Base-by-base conservation (phyloP, 2,113 vertebrate species). In the Chascanopsetta lugubris region DNA sequence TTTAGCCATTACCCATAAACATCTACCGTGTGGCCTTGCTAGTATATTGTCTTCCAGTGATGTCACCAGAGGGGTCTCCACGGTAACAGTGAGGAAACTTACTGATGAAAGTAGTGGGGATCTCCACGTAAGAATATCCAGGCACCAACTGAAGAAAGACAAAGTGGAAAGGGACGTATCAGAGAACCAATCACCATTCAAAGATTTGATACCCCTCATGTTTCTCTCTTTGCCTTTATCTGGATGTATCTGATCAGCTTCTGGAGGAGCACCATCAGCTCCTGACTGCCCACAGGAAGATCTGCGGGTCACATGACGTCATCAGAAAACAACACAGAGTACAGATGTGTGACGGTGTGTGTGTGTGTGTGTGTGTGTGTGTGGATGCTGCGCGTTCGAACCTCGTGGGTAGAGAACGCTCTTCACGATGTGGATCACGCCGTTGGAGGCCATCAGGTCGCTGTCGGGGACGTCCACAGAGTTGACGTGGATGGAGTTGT, bases 391-490 rank as follows among this genome's bases (percentile, higher is more conserved):
- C 6, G 4, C 30, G 30, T 26, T 60, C 83, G 81, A 21, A 97
- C 97, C 95, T 74, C 89, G 92, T 46, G 97, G 97, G 64, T 97
- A 98, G 0, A 99, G 93, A 18, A 99, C 87, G 70, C 95, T 96
- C 77, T 96, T 95, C 65, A 99, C 90, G 12, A 96, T 91, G 21
- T 99, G 97, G 88, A 98, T 91, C 6, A 98, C 97, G 24, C 97
- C 97, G 7, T 99, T 99, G 25, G 94, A 96, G 55, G 96, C 94
- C 96, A 99, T 96, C 48, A 96, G 87, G 88, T 99, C 97, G 54
- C 92, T 81, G 75, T 94, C 75, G 54, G 90, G 93, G 43, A 97
- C 92, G 57, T 93, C 91, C 68, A 98, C 59, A 30, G 95, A 94
- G 88, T 99, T 98, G 48, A 98, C 93, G 8, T 92, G 67, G 73